A percentile compares a stretch with the other conserved stretches of the same genome.
phyloP scores from a whole-genome alignment of 2,797 vertebrate species.

The Enteromius viviparus region DNA sequence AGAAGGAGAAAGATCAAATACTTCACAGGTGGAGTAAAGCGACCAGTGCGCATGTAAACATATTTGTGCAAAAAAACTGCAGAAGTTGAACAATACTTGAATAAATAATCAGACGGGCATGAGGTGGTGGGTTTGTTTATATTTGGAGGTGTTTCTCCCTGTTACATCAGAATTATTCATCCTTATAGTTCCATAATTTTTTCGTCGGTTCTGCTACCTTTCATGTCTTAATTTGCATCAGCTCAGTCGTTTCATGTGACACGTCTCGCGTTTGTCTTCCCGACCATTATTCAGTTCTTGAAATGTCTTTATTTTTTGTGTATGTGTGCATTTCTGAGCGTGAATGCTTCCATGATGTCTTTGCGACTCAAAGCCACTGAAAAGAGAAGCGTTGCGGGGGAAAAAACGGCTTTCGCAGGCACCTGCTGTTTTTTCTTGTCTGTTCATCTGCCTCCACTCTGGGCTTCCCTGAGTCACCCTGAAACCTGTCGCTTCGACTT shows the following conservation, averaged over 20 bases:
- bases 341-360: slow-evolving; percentile 1
- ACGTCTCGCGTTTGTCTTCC: slow-evolving; percentile 7
- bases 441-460: slow-evolving; percentile 9
- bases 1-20: background rate
- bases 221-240: slow-evolving; percentile 21
- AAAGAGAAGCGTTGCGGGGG: background rate
- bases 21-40: background rate
- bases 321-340: slow-evolving; percentile 18
- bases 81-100: background rate
- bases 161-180: slow-evolving; percentile 39
- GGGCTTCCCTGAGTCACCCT: slow-evolving; percentile 12
- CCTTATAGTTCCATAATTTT: slow-evolving; percentile 12
- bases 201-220: slow-evolving; percentile 18
- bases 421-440: slow-evolving; percentile 8
- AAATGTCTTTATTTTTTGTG: slow-evolving; percentile 18
- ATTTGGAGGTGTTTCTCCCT: slow-evolving; percentile 20
- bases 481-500: slow-evolving; percentile 1
- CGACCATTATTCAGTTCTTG: background rate
- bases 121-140: slow-evolving; percentile 4
- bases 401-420: background rate
- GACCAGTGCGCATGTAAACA: background rate
- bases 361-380: background rate
- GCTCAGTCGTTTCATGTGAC: slow-evolving; percentile 24
- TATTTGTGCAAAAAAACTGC: background rate
- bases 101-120: slow-evolving; percentile 1